These are phyloP conservation scores for Neelides folsomi DNA, from an alignment of 2,888 invertebrate genomes.

Conservation along the genomic window DNA sequence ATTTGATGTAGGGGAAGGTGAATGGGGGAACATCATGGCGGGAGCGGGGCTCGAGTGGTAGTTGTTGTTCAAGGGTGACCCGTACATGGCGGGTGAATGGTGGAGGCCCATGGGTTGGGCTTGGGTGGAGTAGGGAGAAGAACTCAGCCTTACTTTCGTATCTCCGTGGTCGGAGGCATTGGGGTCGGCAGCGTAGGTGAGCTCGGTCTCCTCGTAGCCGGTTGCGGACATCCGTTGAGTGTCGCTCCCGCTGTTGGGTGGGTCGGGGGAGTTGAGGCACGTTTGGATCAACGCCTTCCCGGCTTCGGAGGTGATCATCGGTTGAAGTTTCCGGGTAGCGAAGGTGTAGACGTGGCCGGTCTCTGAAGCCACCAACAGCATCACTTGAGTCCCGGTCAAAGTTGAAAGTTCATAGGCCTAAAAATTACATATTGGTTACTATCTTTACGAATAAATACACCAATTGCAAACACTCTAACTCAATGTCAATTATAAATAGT, in stretches of 20 bases:
- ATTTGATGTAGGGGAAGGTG: conserved; percentile 32
- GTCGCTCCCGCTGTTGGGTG: conserved; percentile 45
- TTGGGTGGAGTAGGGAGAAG: conserved; percentile 31
- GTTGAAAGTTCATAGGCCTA: conserved; percentile 99
- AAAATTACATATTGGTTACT: too few relatives aligned
- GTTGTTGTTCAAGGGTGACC: conserved; percentile 32
- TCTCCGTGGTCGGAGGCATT: conserved; percentile 33
- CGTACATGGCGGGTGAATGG: conserved; percentile 33
- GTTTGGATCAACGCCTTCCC: conserved; percentile 91
- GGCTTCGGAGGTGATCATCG: conserved; percentile 89
- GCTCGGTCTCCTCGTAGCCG: conserved; percentile 96
- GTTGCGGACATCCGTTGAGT: conserved; percentile 97
- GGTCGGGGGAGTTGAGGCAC: conserved; percentile 94
- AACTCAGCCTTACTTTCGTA: conserved; percentile 33
- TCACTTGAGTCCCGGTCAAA: conserved; percentile 97
- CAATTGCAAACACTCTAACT: too few relatives aligned
- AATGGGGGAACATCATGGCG: conserved; percentile 33
- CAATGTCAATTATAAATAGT: too few relatives aligned
- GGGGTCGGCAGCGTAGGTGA: conserved; percentile 57
- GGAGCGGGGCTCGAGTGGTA: conserved; percentile 30
- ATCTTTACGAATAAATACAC: too few relatives aligned
- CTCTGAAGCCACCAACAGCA: conserved; percentile 96
- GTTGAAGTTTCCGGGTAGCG: conserved; percentile 94
- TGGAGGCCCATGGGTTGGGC: conserved; percentile 27
- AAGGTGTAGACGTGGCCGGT: conserved; percentile 99